These are phyloP conservation scores for Pelagia noctiluca DNA, from an alignment of 30 jellyfish, hydroid and myxozoan genomes.

Conservation along the genomic window DNA sequence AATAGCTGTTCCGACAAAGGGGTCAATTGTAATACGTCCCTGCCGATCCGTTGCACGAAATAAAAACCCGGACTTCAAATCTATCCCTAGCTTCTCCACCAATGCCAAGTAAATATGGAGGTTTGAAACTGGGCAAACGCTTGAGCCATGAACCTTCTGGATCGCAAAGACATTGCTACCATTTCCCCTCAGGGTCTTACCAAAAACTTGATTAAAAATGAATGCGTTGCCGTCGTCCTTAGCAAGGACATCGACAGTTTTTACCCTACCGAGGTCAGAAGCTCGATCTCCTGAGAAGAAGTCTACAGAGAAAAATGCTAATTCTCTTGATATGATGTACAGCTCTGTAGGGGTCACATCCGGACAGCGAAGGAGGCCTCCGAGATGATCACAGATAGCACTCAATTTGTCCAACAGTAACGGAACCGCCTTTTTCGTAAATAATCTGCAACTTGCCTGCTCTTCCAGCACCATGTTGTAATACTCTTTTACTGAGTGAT, in stretches of 20 bases:
- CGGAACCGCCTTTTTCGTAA: slow-evolving; percentile 1
- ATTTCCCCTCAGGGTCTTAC: background rate
- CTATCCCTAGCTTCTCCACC: background rate
- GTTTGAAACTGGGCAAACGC: background rate
- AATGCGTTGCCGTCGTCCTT: background rate
- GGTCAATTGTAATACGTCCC: background rate
- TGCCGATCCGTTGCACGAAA: background rate
- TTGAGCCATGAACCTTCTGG: background rate
- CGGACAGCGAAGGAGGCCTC: background rate
- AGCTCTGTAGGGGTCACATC: background rate
- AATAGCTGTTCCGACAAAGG: background rate
- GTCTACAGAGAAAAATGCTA: background rate
- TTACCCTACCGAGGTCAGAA: slow-evolving; percentile 2
- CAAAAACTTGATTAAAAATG: background rate
- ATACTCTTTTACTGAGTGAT: background rate
- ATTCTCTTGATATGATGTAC: background rate
- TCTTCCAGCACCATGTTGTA: slow-evolving; percentile 1
- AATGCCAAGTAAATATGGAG: background rate
- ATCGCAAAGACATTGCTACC: background rate
- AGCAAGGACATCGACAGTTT: background rate
- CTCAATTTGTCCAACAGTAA: background rate
- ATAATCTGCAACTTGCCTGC: background rate
- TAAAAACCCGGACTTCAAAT: background rate
- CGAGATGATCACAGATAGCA: background rate
- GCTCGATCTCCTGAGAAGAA: slow-evolving; percentile 1